A percentile compares a stretch with the other conserved stretches of the same genome.
phyloP scores from a whole-genome alignment of 2,888 invertebrate genomes.

The Callosobruchus maculatus region DNA sequence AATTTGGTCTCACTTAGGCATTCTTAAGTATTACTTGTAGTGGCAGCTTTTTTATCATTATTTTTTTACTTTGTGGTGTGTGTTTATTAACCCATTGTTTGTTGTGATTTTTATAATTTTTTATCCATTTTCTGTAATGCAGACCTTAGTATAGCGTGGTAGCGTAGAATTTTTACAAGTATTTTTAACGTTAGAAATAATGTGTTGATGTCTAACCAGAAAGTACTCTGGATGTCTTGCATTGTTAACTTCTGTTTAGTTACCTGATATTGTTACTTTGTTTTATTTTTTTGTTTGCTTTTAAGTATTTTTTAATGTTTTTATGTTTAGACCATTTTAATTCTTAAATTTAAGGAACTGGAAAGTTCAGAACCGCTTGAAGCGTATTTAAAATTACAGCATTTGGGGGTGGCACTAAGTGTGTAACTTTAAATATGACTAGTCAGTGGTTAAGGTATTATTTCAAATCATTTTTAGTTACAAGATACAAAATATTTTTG shows the following conservation, averaged over 20 bases:
- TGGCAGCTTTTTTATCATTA: slow-evolving; percentile 10
- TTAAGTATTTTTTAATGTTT: slow-evolving; percentile 7
- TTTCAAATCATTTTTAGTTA: too few relatives aligned
- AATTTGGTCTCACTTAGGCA: neutral
- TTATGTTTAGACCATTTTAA: slow-evolving; percentile 1
- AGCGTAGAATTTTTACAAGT: neutral
- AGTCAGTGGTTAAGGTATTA: slow-evolving; percentile 3
- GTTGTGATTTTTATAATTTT: slow-evolving; percentile 12
- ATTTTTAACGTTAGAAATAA: neutral
- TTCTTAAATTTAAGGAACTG: neutral
- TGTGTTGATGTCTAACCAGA: neutral
- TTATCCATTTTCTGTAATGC: neutral
- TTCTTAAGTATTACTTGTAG: neutral
- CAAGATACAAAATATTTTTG: too few relatives aligned
- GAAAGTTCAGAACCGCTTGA: slow-evolving; percentile 4
- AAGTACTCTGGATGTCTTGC: slow-evolving; percentile 8
- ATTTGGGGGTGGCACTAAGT: neutral
- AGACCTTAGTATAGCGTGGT: neutral
- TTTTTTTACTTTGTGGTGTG: slow-evolving; percentile 16
- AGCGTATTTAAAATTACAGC: slow-evolving; percentile 24
- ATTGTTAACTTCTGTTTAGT: slow-evolving; percentile 12
- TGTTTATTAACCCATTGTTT: slow-evolving; percentile 11
- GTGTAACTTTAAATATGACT: slow-evolving; percentile 17
- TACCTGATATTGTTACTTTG: slow-evolving; percentile 12
- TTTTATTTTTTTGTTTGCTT: slow-evolving; percentile 6